Base-by-base conservation (phyloP, 2,797 vertebrate species). In the Pyrocephalus nanus region DNA sequence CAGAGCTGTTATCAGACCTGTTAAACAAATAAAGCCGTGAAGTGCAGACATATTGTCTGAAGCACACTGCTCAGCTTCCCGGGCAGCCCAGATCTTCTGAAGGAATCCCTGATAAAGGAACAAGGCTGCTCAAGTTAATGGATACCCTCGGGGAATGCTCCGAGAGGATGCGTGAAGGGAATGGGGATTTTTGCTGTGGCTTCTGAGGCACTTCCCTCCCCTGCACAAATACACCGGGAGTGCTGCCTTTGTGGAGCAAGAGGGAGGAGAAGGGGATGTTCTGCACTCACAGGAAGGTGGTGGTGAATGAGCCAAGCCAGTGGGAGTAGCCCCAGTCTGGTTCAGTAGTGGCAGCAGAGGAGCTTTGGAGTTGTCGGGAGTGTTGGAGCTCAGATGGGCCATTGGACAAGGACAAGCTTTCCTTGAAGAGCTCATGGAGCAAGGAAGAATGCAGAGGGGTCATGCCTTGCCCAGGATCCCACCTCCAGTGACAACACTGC, bases 1-100 rank as follows among this genome's bases (percentile, higher is more conserved):
- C 95, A 95, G 91, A 57, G 87, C 95, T 90, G 91, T 88, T 97
- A 95, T 96, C 96, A 91, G 93, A 32, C 72, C 93, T 90, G 93
- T 86, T 94, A 86, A 86, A 93, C 89, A 92, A 94, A 95, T 72
- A 91, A 58, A 97, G 76, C 95, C 84, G 82, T 88, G 95, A 93
- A 94, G 94, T 81, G 87, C 91, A 94, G 93, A 94, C 94, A 53
- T 20, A 57, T n/a, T 83, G 76, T 90, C 85, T 92, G 91, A 90
- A 73, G 81, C 75, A 53, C 61, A 17, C 42, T 3, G 4, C 6
- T 3, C 36, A 6, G 76, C 71, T 93, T 93, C 57, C 82, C 81
- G 55, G 75, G 91, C 73, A 84, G 77, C 42, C 2, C 5, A 88
- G 93, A 96, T 90, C 94, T 92, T 96, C 88, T 84, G 4, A 67